These are phyloP conservation scores for Drosophila santomea DNA, from an alignment of 1,140 invertebrate species.

Conservation along the genomic window DNA sequence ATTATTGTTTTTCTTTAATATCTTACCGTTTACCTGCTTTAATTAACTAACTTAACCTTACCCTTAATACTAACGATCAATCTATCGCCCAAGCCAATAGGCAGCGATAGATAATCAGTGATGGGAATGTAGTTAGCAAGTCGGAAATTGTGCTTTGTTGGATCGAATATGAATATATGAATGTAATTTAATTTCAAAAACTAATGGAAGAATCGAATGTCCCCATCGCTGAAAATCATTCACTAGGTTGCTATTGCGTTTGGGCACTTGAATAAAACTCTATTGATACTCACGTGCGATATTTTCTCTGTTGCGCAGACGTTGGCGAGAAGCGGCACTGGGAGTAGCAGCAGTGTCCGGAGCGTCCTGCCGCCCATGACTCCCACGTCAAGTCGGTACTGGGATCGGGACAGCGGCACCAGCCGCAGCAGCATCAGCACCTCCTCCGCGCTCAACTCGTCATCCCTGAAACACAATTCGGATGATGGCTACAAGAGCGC, in stretches of 20 bases:
- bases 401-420: slow-evolving; percentile 66
- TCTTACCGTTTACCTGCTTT: slow-evolving; percentile 63
- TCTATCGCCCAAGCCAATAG: slow-evolving; percentile 16
- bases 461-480: slow-evolving; percentile 55
- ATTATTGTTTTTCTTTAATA: slow-evolving; percentile 17
- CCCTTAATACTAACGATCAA: slow-evolving; percentile 32
- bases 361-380: slow-evolving; percentile 75
- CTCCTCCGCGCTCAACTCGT: slow-evolving; percentile 55
- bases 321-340: slow-evolving; percentile 61
- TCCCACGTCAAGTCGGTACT: slow-evolving; percentile 78
- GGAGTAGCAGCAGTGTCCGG: slow-evolving; percentile 46
- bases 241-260: neutral
- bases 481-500: slow-evolving; percentile 64
- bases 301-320: slow-evolving; percentile 27
- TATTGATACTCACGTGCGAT: slow-evolving; percentile 8
- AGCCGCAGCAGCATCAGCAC: slow-evolving; percentile 47
- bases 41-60: slow-evolving; percentile 18
- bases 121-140: neutral
- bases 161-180: no score
- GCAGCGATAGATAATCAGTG: slow-evolving; percentile 1
- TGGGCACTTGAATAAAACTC: neutral
- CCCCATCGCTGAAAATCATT: slow-evolving; percentile 2
- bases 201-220: neutral
- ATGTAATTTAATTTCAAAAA: no score
- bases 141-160: neutral